Base-by-base conservation (phyloP, 1,140 invertebrate species). In the Zaprionus vittiger region DNA sequence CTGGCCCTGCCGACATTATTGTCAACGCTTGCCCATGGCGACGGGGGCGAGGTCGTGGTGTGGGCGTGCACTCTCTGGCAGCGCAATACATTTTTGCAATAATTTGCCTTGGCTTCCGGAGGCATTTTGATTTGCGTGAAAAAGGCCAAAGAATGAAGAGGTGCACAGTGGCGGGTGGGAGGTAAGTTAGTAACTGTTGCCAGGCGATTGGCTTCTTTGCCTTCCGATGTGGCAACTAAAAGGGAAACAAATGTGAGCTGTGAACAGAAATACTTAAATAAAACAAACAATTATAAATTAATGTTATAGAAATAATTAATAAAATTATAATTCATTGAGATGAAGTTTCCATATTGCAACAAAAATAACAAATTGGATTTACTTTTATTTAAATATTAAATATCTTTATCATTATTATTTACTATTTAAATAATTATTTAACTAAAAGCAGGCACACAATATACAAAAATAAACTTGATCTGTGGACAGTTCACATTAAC, bases 41-140 rank as follows among this genome's bases (percentile, higher is more conserved):
- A 26, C 47, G 41, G 41, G 26, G 54, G 28, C 44, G 24, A n/a
- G 26, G 22, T 54, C 41, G 14, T 38, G n/a, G 7, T 49, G 73
- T n/a, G 17, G 37, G 26, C 15, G 57, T 54, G 67, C 73, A 64
- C 14, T 22, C 61, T 49, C 60, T 49, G 60, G 5, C 41, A 59
- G 28, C 69, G 68, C 74, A 59, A 77, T 65, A 68, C 77, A 77
- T 72, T 77, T 76, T 79, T 76, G 56, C 67, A 76, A 77, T 77
- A 77, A 79, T 79, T 79, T 72, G 63, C 64, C 63, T 68, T 73
- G 59, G 73, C 73, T 68, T 77, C 63, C 55, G 56, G 0, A 47
- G 62, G 47, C 63, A 73, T 38, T 73, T 73, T 73, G 61, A 77
- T 56, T 77, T 77, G 57, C 59, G 47, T 24, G 55, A 12, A 62